Evolutionary conservation across 2,888 invertebrate species (phyloP).

Genomic region (Eugnorisma glareosa): DNA sequence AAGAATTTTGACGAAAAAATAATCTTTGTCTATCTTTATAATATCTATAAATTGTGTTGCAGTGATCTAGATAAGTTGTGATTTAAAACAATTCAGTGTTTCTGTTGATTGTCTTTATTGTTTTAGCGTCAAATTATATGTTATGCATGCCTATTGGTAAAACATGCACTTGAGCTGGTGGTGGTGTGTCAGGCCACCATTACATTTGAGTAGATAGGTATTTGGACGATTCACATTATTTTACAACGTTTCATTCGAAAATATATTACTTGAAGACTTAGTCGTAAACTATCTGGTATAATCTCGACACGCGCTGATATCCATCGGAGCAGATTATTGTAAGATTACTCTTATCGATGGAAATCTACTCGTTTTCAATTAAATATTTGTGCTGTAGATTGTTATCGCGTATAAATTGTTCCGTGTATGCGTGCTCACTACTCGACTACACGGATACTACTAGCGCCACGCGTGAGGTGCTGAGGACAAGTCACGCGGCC

Average conservation of each 20-base stretch:
- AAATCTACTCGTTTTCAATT: constrained; percentile 35
- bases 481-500: not conserved
- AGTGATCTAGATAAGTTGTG: too few relatives aligned
- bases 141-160: too few relatives aligned
- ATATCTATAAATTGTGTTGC: too few relatives aligned
- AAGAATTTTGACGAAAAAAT: too few relatives aligned
- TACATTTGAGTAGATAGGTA: too few relatives aligned
- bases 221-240: not conserved
- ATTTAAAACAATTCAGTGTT: too few relatives aligned
- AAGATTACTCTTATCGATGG: constrained; percentile 22
- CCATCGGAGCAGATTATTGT: constrained; percentile 5
- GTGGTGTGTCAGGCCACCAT: too few relatives aligned
- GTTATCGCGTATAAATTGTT: constrained; percentile 6
- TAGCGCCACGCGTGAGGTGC: not conserved
- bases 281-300: constrained; percentile 7
- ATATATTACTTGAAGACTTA: not conserved
- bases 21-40: too few relatives aligned
- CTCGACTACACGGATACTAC: not conserved
- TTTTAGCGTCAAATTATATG: too few relatives aligned
- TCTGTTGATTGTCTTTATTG: too few relatives aligned
- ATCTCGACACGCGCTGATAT: not conserved
- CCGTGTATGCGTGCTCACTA: too few relatives aligned
- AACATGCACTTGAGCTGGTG: too few relatives aligned
- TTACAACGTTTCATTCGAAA: not conserved
- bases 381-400: constrained; percentile 28